phyloP scores from a whole-genome alignment of 2,888 invertebrate genomes.

The Frankliniella intonsa region DNA sequence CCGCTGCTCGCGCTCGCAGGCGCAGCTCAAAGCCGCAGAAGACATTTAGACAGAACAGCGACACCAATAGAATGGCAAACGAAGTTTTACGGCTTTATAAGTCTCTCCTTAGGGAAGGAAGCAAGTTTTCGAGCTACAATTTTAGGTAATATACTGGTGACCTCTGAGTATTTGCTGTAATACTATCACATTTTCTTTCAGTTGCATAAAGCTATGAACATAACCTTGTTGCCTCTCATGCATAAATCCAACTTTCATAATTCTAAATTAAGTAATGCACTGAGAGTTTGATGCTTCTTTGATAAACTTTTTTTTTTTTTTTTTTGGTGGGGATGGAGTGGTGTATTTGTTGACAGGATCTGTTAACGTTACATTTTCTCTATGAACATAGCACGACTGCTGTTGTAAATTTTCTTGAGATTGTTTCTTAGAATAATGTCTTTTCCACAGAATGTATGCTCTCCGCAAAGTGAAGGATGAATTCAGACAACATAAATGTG shows the following conservation, averaged over 20 bases:
- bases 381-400: neutral
- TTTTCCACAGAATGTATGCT: neutral
- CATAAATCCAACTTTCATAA: neutral
- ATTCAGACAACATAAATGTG: neutral
- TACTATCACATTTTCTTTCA: neutral
- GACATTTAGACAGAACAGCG: slow-evolving; percentile 38
- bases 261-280: neutral
- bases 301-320: neutral
- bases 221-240: neutral
- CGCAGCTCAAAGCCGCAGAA: neutral
- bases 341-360: neutral
- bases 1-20: neutral
- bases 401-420: neutral
- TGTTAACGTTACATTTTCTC: neutral
- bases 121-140: slow-evolving; percentile 4
- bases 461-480: neutral
- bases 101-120: neutral
- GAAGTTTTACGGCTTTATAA: neutral
- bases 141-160: neutral
- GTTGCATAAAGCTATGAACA: neutral
- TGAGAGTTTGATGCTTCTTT: neutral
- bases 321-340: neutral
- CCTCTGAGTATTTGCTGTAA: neutral
- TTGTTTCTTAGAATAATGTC: too few relatives aligned
- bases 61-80: neutral